Evolutionary conservation across 2,888 invertebrate genomes (phyloP).

Genomic region (Callinectes sapidus): DNA sequence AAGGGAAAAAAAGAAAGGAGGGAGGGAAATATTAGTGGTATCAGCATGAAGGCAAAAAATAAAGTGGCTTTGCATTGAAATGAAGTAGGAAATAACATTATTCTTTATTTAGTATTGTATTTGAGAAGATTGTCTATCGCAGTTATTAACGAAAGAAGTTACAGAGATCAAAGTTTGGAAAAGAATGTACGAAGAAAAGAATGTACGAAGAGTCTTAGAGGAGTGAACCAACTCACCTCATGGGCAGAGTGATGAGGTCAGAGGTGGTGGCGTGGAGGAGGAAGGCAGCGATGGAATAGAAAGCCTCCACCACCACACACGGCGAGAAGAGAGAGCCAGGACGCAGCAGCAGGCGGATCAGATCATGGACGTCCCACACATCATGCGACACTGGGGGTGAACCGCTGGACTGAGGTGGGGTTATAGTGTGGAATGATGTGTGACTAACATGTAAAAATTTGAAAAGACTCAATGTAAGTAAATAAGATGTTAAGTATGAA

Average conservation of each 20-base stretch:
- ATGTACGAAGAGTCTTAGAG: too few relatives aligned
- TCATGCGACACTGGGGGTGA: constrained; percentile 43
- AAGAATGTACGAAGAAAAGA: too few relatives aligned
- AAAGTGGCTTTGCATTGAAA: too few relatives aligned
- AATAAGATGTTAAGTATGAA: neutral
- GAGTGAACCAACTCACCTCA: neutral
- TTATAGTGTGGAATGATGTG: neutral
- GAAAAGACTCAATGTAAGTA: neutral
- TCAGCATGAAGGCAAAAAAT: too few relatives aligned
- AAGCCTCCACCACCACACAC: constrained; percentile 47
- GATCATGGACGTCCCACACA: constrained; percentile 47
- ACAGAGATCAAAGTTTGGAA: too few relatives aligned
- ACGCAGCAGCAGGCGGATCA: constrained; percentile 45
- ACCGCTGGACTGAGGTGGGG: neutral
- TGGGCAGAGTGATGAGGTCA: constrained; percentile 32
- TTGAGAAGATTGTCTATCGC: too few relatives aligned
- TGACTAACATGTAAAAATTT: too few relatives aligned
- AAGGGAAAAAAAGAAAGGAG: too few relatives aligned
- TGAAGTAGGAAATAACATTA: too few relatives aligned
- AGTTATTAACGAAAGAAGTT: too few relatives aligned
- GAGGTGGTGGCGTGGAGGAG: constrained; percentile 39
- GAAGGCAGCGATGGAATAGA: constrained; percentile 50
- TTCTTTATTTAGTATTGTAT: too few relatives aligned
- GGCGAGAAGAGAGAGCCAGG: constrained; percentile 46
- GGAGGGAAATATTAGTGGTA: too few relatives aligned